Base-by-base conservation (phyloP, 1,140 invertebrate species). In the Nasonia giraulti region DNA sequence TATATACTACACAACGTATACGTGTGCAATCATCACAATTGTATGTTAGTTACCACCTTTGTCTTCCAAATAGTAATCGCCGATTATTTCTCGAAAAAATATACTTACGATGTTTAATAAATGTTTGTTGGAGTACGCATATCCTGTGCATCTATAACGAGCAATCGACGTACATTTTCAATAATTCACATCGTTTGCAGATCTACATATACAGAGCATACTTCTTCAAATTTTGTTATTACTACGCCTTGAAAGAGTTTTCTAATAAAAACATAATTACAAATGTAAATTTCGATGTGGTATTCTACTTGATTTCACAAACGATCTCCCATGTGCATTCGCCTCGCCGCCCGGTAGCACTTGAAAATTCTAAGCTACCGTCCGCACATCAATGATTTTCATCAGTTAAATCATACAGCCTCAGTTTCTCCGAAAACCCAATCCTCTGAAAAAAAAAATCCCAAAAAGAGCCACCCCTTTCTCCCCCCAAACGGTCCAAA, bases 381-480 rank as follows among this genome's bases (percentile, higher is more conserved):
- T 33, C 33, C 33, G 1, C 33, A 33, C 33, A 33, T 2, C 33
- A 33, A 33, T 33, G 33, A 33, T 33, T 33, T 33, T 3, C 5
- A 33, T 33, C 33, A 5, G 27, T 27, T 27, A 27, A 27, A 27
- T 27, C 27, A 37, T 37, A 20, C 50, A 55, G 8, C 12, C 3
- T 10, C 12, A 14, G 2, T 0, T 55, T 55, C 50, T 14, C 12
- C 50, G 1, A 47, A 37, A 74, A 17, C 0, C 2, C 23, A 27
- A 37, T 40, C 33, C 71, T 2, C 2, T n/a, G 71, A 27, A 11
- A 14, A 17, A 73, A 73, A 37, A 73, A 73, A 5, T 37, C 33
- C 33, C 33, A 6, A 73, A 73, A 37, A 31, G 8, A 73, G 23
- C 27, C 66, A 85, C 78, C 55, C 74, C 74, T 68, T 55, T 55